Base-by-base conservation (phyloP, 2,797 vertebrate genomes). In the Garrulus glandarius region DNA sequence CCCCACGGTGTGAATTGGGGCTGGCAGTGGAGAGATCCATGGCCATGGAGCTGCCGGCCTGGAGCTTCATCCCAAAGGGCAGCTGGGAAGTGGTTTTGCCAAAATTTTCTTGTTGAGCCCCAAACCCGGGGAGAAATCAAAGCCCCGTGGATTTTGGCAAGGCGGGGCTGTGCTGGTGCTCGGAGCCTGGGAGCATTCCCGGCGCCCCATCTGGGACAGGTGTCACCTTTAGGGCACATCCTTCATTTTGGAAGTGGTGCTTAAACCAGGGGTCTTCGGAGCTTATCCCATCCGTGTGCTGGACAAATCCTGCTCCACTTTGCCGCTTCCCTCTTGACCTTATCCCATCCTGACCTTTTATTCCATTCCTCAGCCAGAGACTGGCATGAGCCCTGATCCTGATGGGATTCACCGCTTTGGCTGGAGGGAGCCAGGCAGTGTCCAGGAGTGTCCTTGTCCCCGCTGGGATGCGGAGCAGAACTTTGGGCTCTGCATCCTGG, bases 201-300 rank as follows among this genome's bases (percentile, higher is more conserved):
- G 0, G 4, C 0, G 53, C 46, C 24, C 64, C 0, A 1, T 6
- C 32, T 34, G 41, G 41, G 53, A 17, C 2, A 34, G 20, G 9
- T 11, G 29, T 2, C 32, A 56, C 69, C 39, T 30, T 34, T 5
- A 3, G 87, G 81, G 13, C 8, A 11, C 10, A 0, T 20, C 84
- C 15, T 37, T 21, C 8, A 0, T 55, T 84, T 60, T 18, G 64
- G 81, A 30, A 7, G 6, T 1, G 55, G 5, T 13, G 6, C 67
- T 57, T 12, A 10, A 61, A 15, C 15, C 17, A 1, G 30, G 20
- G 41, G 0, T 68, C 15, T 50, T 41, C 29, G 1, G 1, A 37
- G 47, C 36, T 67, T 3, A 1, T 21, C 34, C 59, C 13, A 3
- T 8, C 30, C 0, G 0, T 3, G 13, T 15, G 15, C 1, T 11